phyloP scores from a whole-genome alignment of 2,888 invertebrate genomes.

The Drosophila yooni region DNA sequence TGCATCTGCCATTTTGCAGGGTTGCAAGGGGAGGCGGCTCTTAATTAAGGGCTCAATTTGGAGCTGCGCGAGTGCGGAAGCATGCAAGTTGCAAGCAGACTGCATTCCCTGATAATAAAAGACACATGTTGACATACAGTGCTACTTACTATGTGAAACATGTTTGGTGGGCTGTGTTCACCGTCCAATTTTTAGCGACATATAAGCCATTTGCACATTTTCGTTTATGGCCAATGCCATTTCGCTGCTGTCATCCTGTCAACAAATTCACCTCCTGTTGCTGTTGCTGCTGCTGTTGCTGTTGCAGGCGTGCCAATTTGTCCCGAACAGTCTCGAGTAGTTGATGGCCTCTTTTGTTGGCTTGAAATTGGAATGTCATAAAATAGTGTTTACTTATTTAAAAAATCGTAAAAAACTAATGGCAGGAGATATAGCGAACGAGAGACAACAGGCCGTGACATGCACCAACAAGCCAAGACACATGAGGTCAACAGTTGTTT shows the following conservation, averaged over 20 bases:
- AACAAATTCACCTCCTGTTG: slow-evolving; percentile 41
- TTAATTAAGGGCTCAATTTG: slow-evolving; percentile 72
- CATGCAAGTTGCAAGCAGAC: slow-evolving; percentile 11
- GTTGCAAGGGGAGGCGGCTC: slow-evolving; percentile 25
- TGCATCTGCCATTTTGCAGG: slow-evolving; percentile 38
- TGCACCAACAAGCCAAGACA: slow-evolving; percentile 30
- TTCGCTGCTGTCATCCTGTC: slow-evolving; percentile 52
- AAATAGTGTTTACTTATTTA: slow-evolving; percentile 75
- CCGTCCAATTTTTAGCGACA: slow-evolving; percentile 60
- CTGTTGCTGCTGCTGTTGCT: slow-evolving; percentile 8
- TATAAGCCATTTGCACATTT: slow-evolving; percentile 74
- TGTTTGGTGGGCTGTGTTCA: slow-evolving; percentile 15
- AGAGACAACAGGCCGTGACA: slow-evolving; percentile 32
- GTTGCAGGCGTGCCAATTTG: slow-evolving; percentile 48
- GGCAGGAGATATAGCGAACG: not conserved
- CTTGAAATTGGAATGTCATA: slow-evolving; percentile 76
- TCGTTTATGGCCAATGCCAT: slow-evolving; percentile 70
- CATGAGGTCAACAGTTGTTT: slow-evolving; percentile 36
- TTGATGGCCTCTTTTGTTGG: slow-evolving; percentile 56
- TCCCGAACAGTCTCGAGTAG: slow-evolving; percentile 40
- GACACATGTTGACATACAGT: slow-evolving; percentile 66
- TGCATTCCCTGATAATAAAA: slow-evolving; percentile 65
- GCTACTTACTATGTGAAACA: slow-evolving; percentile 27
- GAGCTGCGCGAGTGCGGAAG: slow-evolving; percentile 11
- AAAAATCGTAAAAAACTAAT: slow-evolving; percentile 62